phyloP scores from a whole-genome alignment of 2,888 invertebrate genomes.

The Plebejus melissa region DNA sequence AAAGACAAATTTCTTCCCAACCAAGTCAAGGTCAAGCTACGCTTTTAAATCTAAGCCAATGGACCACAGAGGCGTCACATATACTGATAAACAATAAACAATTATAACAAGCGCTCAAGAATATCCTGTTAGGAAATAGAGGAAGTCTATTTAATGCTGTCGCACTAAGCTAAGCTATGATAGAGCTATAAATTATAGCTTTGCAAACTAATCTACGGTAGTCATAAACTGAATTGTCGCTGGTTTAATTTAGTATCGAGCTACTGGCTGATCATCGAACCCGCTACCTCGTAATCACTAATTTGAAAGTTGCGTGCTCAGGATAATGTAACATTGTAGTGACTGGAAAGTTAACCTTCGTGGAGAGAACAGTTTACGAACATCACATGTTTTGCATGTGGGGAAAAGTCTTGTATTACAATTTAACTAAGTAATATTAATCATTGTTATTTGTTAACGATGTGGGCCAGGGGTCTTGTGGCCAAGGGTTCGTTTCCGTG shows the following conservation, averaged over 20 bases:
- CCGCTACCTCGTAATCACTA: constrained; percentile 23
- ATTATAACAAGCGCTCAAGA: neutral
- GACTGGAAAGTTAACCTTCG: constrained; percentile 31
- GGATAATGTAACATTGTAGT: constrained; percentile 20
- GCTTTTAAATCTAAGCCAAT: too few species aligned
- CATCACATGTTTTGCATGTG: neutral
- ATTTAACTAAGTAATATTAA: neutral
- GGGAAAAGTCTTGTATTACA: neutral
- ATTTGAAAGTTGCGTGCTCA: constrained; percentile 19
- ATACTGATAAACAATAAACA: neutral
- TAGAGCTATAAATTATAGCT: constrained; percentile 8
- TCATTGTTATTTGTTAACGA: too few species aligned
- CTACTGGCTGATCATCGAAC: constrained; percentile 12
- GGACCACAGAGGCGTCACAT: too few species aligned
- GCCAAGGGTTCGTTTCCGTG: too few species aligned
- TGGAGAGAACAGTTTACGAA: neutral
- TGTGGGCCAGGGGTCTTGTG: too few species aligned
- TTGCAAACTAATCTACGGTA: constrained; percentile 13
- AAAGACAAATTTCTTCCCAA: too few species aligned
- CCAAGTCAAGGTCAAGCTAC: too few species aligned
- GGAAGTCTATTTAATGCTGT: constrained; percentile 10
- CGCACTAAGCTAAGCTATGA: neutral
- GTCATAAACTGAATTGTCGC: constrained; percentile 27
- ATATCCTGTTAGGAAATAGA: neutral
- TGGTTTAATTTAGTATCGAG: neutral